Conservation (phyloP, 2,113 vertebrate species). For the Alectura lathami region DNA sequence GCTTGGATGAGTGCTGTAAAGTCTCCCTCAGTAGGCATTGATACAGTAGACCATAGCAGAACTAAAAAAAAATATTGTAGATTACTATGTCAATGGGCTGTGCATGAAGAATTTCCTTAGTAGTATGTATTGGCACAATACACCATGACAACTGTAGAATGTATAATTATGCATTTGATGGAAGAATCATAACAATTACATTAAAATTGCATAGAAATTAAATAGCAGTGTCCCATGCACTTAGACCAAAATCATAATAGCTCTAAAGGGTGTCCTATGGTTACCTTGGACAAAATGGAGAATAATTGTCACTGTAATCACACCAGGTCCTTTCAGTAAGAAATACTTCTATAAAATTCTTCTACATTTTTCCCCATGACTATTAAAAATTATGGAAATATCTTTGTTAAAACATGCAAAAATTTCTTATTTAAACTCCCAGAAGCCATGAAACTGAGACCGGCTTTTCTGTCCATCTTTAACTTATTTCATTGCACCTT, state of each 20-base stretch:
- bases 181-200: conserved; percentile 52
- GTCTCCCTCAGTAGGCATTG: conserved; percentile 62
- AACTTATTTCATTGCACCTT: neutral
- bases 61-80: conserved; percentile 53
- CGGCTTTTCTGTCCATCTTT: neutral
- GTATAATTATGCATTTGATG: conserved; percentile 50
- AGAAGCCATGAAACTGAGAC: neutral
- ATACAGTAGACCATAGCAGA: conserved; percentile 55
- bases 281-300: conserved; percentile 13
- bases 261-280: conserved; percentile 8
- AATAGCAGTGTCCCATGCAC: conserved; percentile 32
- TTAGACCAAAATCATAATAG: conserved; percentile 57
- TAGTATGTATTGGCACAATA: conserved; percentile 62
- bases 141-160: conserved; percentile 27
- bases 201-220: conserved; percentile 68
- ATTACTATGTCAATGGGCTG: conserved; percentile 69
- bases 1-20: conserved; percentile 62
- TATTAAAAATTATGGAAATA: neutral
- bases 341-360: neutral
- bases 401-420: neutral
- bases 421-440: neutral
- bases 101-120: conserved; percentile 61
- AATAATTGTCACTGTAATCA: neutral
- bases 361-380: neutral
- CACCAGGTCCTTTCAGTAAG: neutral